Base-by-base conservation (phyloP, 2,113 vertebrate genomes). In the Psilopsiagon aurifrons region DNA sequence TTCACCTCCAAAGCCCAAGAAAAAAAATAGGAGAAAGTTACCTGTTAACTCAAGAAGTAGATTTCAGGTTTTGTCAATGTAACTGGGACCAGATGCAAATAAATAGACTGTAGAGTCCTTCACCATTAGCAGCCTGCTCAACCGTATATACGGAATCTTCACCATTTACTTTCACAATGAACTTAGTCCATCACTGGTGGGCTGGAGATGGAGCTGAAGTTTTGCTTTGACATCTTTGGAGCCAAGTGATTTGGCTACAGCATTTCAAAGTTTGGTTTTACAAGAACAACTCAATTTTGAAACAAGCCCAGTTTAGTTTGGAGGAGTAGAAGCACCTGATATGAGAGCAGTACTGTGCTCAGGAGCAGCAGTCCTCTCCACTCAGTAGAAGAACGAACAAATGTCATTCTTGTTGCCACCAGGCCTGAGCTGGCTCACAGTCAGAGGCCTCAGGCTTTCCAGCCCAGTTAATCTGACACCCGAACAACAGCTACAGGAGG, bases 131-230 rank as follows among this genome's bases (percentile, higher is more conserved):
- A 68, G 23, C 22, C 4, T 17, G 49, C 7, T 57, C 51, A 88
- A 44, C 20, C 29, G 6, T 8, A 49, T 31, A 23, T 37, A 54
- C 60, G n/a, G 57, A 35, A 66, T 63, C 83, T 83, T 92, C 31
- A 63, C 11, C 8, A 29, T 49, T 66, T 57, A 70, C 16, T 83
- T 83, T 13, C 31, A 70, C 23, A 80, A 41, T 13, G 73, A 64
- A 73, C 17, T 63, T 49, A 37, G 24, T 17, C 8, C 9, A 47
- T 33, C 6, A 7, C 7, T 33, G 24, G 10, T 16, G 19, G 0
- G 0, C 3, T 3, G 0, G 8, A 8, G 6, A 4, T 11, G 39
- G 6, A 35, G 23, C 4, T 54, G 41, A 70, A 74, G 33, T 69
- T 75, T 47, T 82, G 25, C 29, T 90, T 46, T 22, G 17, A 39